These are phyloP conservation scores for Paramuricea clavata DNA, from an alignment of 92 coral and sea anemone species.

Conservation along the genomic window DNA sequence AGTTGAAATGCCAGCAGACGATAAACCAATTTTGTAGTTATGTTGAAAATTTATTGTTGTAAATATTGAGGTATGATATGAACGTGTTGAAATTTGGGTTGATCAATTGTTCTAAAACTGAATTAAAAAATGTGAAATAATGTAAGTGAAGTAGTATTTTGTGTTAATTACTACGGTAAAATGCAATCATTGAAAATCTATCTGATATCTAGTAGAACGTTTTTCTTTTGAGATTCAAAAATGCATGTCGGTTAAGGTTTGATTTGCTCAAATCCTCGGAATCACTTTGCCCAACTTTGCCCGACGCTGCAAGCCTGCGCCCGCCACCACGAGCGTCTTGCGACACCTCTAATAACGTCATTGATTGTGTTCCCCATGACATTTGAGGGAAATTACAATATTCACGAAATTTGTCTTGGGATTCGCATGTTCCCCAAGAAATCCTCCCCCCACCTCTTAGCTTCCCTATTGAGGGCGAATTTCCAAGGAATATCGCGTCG, in stretches of 20 bases:
- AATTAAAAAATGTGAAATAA: not conserved
- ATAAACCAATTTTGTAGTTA: not conserved
- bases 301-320: no score
- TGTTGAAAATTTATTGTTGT: slow-evolving; percentile 14
- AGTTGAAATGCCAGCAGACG: not conserved
- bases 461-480: no score
- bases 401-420: no score
- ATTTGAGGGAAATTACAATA: no score
- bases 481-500: no score
- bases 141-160: not conserved
- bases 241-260: not conserved
- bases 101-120: not conserved
- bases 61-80: not conserved
- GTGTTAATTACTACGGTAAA: not conserved
- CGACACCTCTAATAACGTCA: no score
- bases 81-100: slow-evolving; percentile 14
- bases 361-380: no score
- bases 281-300: no score
- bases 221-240: not conserved
- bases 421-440: no score
- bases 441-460: no score
- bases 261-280: not conserved
- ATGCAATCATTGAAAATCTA: not conserved
- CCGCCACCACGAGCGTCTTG: no score
- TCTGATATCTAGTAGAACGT: not conserved